Base-by-base conservation (phyloP, 2,888 invertebrate species). In the Empis stercorea region DNA sequence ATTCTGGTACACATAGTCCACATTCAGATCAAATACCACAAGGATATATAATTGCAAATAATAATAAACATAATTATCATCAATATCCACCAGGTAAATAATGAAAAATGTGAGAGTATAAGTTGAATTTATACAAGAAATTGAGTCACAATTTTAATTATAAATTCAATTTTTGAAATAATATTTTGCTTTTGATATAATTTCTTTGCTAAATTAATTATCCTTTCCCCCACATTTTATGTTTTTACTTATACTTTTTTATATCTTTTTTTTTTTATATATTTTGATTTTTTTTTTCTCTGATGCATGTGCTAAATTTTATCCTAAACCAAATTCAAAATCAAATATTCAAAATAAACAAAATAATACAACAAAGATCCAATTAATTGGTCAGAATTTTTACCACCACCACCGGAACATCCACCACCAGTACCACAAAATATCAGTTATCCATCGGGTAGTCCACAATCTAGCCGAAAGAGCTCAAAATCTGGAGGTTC, bases 381-480 rank as follows among this genome's bases (percentile, higher is more conserved):
- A 43, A 73, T 75, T 27, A 75, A 73, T 60, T 76, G 75, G 75
- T 71, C 72, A 38, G 76, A 76, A 60, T 73, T 76, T 48, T 70
- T 76, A 54, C 76, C 76, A 30, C 76, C 77, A 44, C 76, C 77
- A 47, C 76, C 77, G 23, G 75, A 76, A 56, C 76, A 76, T 61
- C 76, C 76, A 27, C 77, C 77, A 16, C 76, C 77, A 44, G 68
- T 73, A 48, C 73, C 70, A 11, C 54, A 56, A 48, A 55, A 53
- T 46, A 52, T 53, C 38, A 58, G 62, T 44, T 69, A 67, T 57
- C 59, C 65, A 5, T 66, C 67, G 16, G 65, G 65, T 9, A 68
- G 68, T 30, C 69, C 69, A 23, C 66, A 65, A 46, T 65, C 69
- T 1, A 68, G 66, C 9, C 58, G 68, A 45, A 66, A 67, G 54